Percentiles rank a stretch among this genome's conserved stretches.
Conservation (phyloP, 1,140 invertebrate genomes). For the Nomia melanderi region DNA sequence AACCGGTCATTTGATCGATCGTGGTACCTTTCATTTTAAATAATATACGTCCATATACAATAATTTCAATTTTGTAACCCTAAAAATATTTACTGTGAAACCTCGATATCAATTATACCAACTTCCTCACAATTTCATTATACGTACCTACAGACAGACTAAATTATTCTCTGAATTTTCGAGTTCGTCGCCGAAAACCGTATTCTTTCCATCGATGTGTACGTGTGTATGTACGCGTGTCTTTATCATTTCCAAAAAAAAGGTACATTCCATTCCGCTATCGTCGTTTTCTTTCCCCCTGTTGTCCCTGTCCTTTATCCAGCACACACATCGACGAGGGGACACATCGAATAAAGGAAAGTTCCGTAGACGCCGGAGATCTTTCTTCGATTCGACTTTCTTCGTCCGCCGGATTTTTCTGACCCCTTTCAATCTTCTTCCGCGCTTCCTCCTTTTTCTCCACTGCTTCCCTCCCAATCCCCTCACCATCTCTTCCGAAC, state of each 20-base stretch:
- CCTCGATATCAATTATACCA: no score
- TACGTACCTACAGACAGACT: not conserved
- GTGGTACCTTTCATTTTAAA: no score
- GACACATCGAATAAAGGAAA: conserved; percentile 21
- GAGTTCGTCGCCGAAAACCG: no score
- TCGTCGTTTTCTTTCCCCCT: not conserved
- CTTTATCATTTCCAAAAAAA: not conserved
- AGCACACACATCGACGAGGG: not conserved
- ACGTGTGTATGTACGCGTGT: not conserved
- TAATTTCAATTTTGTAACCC: no score
- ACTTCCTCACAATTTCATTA: no score
- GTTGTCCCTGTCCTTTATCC: not conserved
- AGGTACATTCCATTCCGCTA: no score
- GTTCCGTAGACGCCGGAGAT: conserved; percentile 14
- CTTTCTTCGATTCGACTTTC: conserved; percentile 28
- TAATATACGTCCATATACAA: no score
- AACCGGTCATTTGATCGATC: no score
- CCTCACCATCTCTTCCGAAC: no score
- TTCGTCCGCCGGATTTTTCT: conserved; percentile 20
- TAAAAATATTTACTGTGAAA: no score
- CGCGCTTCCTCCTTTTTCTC: not conserved
- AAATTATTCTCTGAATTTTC: not conserved
- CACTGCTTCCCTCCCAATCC: not conserved
- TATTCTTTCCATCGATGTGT: not conserved
- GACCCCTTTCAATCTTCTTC: conserved; percentile 28